A percentile compares a stretch with the other conserved stretches of the same genome.
These are phyloP conservation scores for Netelia virgata DNA, from an alignment of 2,888 invertebrate genomes.

Conservation along the genomic window DNA sequence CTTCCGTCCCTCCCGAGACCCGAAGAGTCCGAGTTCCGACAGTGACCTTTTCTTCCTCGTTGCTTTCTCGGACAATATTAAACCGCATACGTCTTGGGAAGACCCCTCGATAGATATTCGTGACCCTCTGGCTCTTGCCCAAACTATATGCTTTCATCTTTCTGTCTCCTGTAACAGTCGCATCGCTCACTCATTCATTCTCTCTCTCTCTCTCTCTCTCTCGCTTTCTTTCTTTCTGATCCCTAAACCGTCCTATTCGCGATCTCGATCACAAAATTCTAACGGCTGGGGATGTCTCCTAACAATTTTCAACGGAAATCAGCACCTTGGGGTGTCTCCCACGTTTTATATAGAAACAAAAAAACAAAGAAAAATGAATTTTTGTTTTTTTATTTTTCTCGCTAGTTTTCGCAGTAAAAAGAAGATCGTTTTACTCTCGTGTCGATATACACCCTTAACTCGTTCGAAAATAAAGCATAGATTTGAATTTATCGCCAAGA, in stretches of 20 bases:
- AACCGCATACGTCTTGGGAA: constrained; percentile 82
- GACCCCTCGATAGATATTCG: constrained; percentile 70
- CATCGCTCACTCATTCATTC: constrained; percentile 54
- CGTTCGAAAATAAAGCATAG: background rate
- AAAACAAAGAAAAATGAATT: constrained; percentile 35
- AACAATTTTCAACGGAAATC: constrained; percentile 47
- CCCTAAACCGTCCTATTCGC: no score
- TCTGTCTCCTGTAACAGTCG: constrained; percentile 27
- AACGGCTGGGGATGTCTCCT: background rate
- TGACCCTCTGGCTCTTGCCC: constrained; percentile 40
- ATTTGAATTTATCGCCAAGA: background rate
- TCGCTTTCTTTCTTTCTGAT: background rate
- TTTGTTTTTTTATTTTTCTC: background rate
- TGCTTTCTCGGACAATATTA: constrained; percentile 79
- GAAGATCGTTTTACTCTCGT: background rate
- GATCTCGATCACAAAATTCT: constrained; percentile 29
- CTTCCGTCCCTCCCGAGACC: constrained; percentile 58
- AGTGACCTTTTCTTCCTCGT: constrained; percentile 75
- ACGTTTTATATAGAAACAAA: background rate
- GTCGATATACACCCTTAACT: background rate
- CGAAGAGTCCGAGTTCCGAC: constrained; percentile 34
- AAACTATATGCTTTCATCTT: constrained; percentile 6
- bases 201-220: background rate
- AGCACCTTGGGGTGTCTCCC: constrained; percentile 46
- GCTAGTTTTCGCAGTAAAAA: background rate